These are phyloP conservation scores for Neodon shergylaensis DNA, from an alignment of 2,113 vertebrate species.

Conservation along the genomic window DNA sequence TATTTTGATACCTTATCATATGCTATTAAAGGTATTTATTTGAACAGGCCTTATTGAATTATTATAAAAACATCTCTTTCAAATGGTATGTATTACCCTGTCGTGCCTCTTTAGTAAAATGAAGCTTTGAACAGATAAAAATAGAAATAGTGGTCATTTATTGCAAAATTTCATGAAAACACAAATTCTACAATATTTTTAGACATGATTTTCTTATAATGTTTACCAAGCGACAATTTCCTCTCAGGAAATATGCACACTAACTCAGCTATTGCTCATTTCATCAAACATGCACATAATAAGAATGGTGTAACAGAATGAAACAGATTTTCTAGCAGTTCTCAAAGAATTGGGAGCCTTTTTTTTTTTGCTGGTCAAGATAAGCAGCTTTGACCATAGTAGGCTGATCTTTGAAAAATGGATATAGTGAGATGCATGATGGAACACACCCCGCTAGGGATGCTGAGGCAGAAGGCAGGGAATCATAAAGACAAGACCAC, in stretches of 20 bases:
- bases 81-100: not conserved
- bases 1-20: not conserved
- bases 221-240: not conserved
- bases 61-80: slow-evolving; percentile 19
- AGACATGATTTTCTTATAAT: slow-evolving; percentile 11
- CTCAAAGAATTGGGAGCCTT: not conserved
- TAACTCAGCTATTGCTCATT: not conserved
- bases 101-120: slow-evolving; percentile 37
- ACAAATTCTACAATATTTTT: not conserved
- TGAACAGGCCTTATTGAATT: not conserved
- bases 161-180: slow-evolving; percentile 38
- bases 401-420: not conserved
- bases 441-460: not conserved
- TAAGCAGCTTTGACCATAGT: not conserved
- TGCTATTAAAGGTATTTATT: not conserved
- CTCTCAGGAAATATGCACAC: not conserved
- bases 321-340: slow-evolving; percentile 15
- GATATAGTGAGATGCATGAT: not conserved
- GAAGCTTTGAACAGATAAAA: not conserved
- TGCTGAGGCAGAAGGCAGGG: not conserved
- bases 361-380: not conserved
- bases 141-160: not conserved
- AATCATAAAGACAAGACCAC: not conserved
- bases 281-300: not conserved
- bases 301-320: not conserved